Evolutionary conservation across 1,140 invertebrate genomes (phyloP), one percentile per base, ranked within the genome.

Genomic region (Ptiloglossa arizonensis): DNA sequence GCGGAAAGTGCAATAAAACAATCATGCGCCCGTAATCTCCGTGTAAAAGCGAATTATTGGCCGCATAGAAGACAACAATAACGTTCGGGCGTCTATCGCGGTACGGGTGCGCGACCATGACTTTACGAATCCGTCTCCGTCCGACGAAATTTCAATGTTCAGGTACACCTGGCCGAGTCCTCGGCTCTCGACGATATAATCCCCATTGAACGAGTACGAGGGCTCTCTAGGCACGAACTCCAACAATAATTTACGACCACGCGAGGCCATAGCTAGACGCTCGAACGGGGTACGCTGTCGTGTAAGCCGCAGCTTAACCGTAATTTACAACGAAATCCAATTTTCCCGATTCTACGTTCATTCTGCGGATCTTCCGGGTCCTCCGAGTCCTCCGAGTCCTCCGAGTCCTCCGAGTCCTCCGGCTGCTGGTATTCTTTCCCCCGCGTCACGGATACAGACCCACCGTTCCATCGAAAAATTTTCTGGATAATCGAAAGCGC

Each of bases 291-390:
- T 24, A 24, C 32, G n/a, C 15, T 27, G 60, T 57, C 64, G 68
- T 74, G 68, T 85, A 85, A 80, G 75, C 79, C 48, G 46, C 5
- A 68, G 80, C 80, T 86, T 83, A 85, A 62, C 74, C 83, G 68
- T 81, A 86, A 87, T 82, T 82, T 85, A 83, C 59, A 83, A 69
- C 24, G 64, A 81, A 87, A 87, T 87, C 83, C 85, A 87, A 87
- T 85, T 87, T 85, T 70, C 19, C 66, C 67, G 4, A 72, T 72
- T 64, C 68, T 46, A 15, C 70, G 76, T 83, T 83, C 80, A 83
- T 80, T 82, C 69, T 76, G 41, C 56, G 35, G 57, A 57, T 79
- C 56, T 69, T 54, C 56, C 5, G 29, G n/a, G 50, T 68, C 19
- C 15, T 22, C 4, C 19, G 1, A n/a, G n/a, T n/a, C n/a, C n/a